Percentiles rank a stretch among this genome's conserved stretches.
These are phyloP conservation scores for Bathynomus jamesi DNA, from an alignment of 1,140 invertebrate genomes.

Conservation along the genomic window DNA sequence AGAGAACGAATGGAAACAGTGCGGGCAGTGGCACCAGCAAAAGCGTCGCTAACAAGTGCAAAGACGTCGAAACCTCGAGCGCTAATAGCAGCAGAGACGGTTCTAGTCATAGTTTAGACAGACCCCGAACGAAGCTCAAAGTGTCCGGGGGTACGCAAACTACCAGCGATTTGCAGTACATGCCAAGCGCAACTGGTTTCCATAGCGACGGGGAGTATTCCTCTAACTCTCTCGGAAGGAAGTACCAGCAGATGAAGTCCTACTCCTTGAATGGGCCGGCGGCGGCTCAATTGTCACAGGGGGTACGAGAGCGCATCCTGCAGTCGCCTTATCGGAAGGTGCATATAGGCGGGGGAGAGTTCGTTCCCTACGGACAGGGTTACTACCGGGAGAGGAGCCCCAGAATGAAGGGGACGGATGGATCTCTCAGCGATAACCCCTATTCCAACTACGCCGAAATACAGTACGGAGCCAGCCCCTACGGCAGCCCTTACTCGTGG, in stretches of 20 bases:
- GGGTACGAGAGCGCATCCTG: conserved; percentile 63
- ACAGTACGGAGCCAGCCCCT: conserved; percentile 39
- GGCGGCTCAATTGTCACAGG: conserved; percentile 73
- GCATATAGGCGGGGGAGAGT: conserved; percentile 23
- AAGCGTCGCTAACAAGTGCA: conserved; percentile 14
- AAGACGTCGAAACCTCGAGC: background rate
- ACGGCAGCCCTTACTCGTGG: conserved; percentile 52
- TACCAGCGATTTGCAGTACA: conserved; percentile 58
- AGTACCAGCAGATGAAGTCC: conserved; percentile 46
- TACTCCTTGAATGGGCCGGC: conserved; percentile 71
- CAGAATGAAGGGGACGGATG: conserved; percentile 43
- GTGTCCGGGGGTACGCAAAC: conserved; percentile 83
- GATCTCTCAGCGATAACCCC: conserved; percentile 66
- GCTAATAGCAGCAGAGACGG: conserved; percentile 20
- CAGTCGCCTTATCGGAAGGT: conserved; percentile 51
- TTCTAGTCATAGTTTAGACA: conserved; percentile 37
- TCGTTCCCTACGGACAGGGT: conserved; percentile 20
- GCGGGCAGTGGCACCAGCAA: conserved; percentile 19
- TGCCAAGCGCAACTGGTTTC: conserved; percentile 24
- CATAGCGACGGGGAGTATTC: conserved; percentile 37
- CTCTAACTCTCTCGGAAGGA: conserved; percentile 33
- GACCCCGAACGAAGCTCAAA: conserved; percentile 53
- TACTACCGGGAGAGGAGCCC: conserved; percentile 31
- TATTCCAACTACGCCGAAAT: conserved; percentile 51
- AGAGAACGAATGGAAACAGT: conserved; percentile 21